Base-by-base conservation (phyloP, 1,140 invertebrate species). In the Drosophila malerkotliana region DNA sequence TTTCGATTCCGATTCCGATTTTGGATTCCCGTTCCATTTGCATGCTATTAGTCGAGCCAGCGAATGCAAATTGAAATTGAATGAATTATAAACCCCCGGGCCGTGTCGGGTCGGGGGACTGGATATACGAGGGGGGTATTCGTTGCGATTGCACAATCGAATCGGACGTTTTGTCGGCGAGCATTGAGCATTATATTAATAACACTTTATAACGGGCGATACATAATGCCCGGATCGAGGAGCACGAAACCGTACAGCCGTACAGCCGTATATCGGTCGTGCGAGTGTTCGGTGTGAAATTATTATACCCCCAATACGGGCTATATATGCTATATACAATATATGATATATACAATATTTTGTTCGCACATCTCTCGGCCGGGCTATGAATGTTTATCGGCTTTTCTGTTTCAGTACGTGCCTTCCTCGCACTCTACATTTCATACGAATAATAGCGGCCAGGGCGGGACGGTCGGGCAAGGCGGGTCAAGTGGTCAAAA, bases 371-470 rank as follows among this genome's bases (percentile, higher is more conserved):
- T 64, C 62, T 28, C 26, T 28, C 26, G 61, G 41, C 61, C 56
- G 18, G 7, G 41, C 62, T 28, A 47, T 58, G 28, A 61, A 62
- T 44, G 32, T 49, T 49, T 61, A 72, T 72, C 69, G 49, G 21
- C 30, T 51, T 8, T 41, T 55, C 56, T 64, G 62, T 57, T 72
- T 52, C 45, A 6, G 77, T 85, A 85, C 81, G 81, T 85, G 81
- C 82, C 64, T 60, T 26, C 15, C 51, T 47, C 48, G 68, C 69
- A 81, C 74, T 87, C 77, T 34, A 80, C 63, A 85, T 75, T 85
- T 87, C 82, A 85, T 78, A 81, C 81, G 81, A 87, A 59, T 51
- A 44, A 44, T 44, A 32, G 39, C 39, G 44, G 32, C 7, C 49
- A 18, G 18, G 18, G 18, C 18, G 18, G 18, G 18, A 45, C 28